Evolutionary conservation across 1,140 invertebrate species (phyloP), one percentile per base, ranked within the genome.

Genomic region (Pinna nobilis): DNA sequence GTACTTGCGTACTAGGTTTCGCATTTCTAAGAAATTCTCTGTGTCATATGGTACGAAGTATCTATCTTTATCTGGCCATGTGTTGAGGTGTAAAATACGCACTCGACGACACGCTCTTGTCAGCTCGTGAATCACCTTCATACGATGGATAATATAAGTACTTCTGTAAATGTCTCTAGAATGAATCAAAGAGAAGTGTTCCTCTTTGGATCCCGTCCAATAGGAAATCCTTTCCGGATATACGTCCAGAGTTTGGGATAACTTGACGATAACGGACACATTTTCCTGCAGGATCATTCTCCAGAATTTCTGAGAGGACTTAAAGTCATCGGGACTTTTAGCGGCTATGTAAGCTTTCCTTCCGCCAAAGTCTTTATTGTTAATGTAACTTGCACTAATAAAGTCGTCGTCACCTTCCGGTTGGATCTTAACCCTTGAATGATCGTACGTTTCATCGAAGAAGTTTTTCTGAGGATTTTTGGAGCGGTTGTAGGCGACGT

Each of bases 301-400:
- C 55, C 55, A 59, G 30, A 59, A 59, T n/a, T 59, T 59, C 55
- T 35, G 15, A 20, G 55, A 30, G 37, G 55, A 59, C 15, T 5
- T 18, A n/a, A 6, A 30, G 23, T 59, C 55, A 3, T 35, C 7
- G 33, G 55, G 32, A 2, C 30, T 59, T 59, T 18, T 13, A 25
- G 55, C 55, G 33, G 32, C 55, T 35, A 59, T 59, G 37, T 59
- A 59, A 32, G 30, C 18, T 35, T 18, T 30, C 18, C 4, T n/a
- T 11, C 55, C 55, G 28, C 23, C 55, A n/a, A 4, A 35, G 0
- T n/a, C 23, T 59, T 33, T 15, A n/a, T 59, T 33, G n/a, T 59
- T 59, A 1, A 59, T 59, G 23, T 59, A 59, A 59, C 55, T 59
- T 59, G 55, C 55, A 35, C 37, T 59, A 9, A 59, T 59, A 25